A percentile compares a stretch with the other conserved stretches of the same genome.
Evolutionary conservation across 1,140 invertebrate species (phyloP).

Genomic region (Andrena cerasifolii): DNA sequence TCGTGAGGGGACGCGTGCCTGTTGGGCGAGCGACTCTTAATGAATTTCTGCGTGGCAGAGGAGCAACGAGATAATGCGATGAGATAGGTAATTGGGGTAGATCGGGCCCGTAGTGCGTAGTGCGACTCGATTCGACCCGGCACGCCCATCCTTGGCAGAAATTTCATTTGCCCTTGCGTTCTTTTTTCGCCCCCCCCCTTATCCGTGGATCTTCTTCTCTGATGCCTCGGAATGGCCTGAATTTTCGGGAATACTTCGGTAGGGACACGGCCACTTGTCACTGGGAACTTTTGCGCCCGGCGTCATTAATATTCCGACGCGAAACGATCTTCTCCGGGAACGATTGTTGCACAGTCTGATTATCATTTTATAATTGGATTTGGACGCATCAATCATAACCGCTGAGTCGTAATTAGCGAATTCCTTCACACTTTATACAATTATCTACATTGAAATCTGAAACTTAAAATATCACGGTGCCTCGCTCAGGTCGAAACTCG

Average conservation of each 20-base stretch:
- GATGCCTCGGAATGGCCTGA: conserved; percentile 10
- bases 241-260: background rate
- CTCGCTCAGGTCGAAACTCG: too few species aligned
- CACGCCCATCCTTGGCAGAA: conserved; percentile 46
- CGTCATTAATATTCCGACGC: background rate
- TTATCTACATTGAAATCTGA: too few species aligned
- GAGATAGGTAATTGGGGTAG: conserved; percentile 51
- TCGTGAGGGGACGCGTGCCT: background rate
- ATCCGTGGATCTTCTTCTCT: conserved; percentile 28
- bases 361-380: too few species aligned
- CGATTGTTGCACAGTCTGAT: background rate
- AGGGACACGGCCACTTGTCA: conserved; percentile 16
- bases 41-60: conserved; percentile 38
- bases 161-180: conserved; percentile 47
- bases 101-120: conserved; percentile 12
- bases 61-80: conserved; percentile 33
- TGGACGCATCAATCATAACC: too few species aligned
- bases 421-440: too few species aligned
- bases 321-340: too few species aligned
- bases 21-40: conserved; percentile 3
- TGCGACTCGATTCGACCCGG: conserved; percentile 36
- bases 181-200: conserved; percentile 33
- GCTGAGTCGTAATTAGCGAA: too few species aligned
- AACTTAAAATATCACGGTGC: too few species aligned
- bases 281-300: background rate